Evolutionary conservation across 2,797 vertebrate species (phyloP).

Genomic region (Chelonia mydas): DNA sequence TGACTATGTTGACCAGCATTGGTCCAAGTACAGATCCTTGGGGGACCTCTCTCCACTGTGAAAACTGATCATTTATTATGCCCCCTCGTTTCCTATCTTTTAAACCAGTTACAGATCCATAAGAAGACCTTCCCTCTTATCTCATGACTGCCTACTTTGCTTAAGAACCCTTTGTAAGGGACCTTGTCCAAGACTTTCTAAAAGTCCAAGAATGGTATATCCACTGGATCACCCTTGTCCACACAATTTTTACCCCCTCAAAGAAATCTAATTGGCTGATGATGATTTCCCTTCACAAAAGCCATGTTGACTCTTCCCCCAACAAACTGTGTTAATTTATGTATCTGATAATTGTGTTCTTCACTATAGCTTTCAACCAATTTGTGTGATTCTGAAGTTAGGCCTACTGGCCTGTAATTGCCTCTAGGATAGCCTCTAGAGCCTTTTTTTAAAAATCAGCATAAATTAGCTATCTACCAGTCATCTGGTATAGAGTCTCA

Average conservation of each 20-base stretch:
- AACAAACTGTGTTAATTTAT: neutral
- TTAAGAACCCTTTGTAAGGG: neutral
- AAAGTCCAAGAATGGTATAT: neutral
- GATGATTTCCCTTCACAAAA: neutral
- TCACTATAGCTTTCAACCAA: neutral
- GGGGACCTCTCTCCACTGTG: neutral
- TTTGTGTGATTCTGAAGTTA: neutral
- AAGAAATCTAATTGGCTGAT: neutral
- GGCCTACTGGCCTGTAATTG: neutral
- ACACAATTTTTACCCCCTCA: neutral
- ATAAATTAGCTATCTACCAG: neutral
- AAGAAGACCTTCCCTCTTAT: neutral
- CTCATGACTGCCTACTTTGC: neutral
- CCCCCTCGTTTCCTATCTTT: neutral
- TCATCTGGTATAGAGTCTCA: neutral
- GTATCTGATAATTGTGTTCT: neutral
- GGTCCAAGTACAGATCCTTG: neutral
- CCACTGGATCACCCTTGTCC: neutral
- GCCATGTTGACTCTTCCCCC: neutral
- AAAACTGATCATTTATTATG: neutral
- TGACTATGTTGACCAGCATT: neutral
- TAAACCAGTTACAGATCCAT: neutral
- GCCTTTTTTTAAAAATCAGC: neutral
- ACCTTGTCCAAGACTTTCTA: neutral
- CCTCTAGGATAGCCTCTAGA: neutral